Percentiles rank a stretch among this genome's conserved stretches.
Conservation (phyloP, 2,797 vertebrate species). For the Euphonia xanthogaster region DNA sequence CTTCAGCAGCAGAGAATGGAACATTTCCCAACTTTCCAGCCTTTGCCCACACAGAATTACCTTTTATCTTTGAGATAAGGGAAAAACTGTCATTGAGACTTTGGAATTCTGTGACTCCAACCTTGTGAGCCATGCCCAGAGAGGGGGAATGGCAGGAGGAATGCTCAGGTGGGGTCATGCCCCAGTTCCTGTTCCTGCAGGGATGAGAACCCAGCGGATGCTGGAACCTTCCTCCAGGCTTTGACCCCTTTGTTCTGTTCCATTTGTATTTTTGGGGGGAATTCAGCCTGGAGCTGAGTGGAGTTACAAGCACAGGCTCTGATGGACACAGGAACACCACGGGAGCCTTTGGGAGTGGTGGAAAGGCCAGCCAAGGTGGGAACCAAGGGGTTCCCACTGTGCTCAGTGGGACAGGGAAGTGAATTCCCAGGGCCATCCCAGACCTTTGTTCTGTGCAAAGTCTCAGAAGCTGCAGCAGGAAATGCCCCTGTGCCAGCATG, state of each 20-base stretch:
- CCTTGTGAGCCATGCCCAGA: background rate
- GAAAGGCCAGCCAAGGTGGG: background rate
- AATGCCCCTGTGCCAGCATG: background rate
- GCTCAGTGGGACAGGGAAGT: background rate
- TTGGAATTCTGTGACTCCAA: background rate
- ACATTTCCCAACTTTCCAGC: background rate
- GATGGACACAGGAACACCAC: accelerated
- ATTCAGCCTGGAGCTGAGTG: background rate
- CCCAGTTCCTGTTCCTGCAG: accelerated
- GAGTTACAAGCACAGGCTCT: background rate
- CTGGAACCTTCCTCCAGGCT: background rate
- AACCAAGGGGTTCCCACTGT: background rate
- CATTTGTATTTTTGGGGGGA: background rate
- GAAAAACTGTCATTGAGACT: background rate
- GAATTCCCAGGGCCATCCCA: background rate
- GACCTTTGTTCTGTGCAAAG: background rate
- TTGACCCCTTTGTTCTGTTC: background rate
- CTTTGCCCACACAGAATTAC: background rate
- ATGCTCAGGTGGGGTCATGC: background rate
- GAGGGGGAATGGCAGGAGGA: background rate
- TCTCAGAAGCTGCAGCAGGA: background rate
- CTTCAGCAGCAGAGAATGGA: background rate
- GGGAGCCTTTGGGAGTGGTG: background rate
- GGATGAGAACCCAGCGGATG: background rate
- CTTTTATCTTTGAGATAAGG: background rate